Evolutionary conservation across 35 echinoderm and acorn worm genomes (phyloP), one percentile per base, ranked within the genome.

Genomic region (Chiridota heheva): DNA sequence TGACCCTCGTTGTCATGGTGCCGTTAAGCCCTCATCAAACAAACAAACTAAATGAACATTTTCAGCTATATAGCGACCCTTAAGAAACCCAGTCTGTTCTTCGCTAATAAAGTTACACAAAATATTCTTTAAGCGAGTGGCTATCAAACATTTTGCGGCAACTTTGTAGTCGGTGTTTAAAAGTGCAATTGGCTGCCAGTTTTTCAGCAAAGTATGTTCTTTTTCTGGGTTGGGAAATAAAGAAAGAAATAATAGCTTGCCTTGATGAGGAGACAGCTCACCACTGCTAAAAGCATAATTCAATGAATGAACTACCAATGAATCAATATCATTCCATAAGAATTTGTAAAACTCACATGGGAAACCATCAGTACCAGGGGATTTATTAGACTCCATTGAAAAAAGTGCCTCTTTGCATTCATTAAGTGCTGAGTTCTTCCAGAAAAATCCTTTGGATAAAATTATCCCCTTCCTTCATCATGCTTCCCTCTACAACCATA

Each of bases 131-230:
- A 48, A 3, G 32, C 40, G 13, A 48, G 18, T 25, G 17, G 71
- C 42, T 6, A n/a, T n/a, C n/a, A 74, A n/a, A 44, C 40, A 47
- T 42, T 74, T 74, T 7, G 71, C 45, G 51, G 40, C 13, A 74
- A 74, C 51, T 74, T 74, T 74, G 29, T 74, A 74, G 33, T 74
- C 71, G 27, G 42, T 48, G 35, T 74, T 74, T 4, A 51, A 48
- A 48, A 74, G 45, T 18, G 13, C 51, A 3, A 47, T 74, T 74
- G 71, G 71, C 10, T 24, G 13, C 15, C 51, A 55, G 25, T 74
- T 74, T 27, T 26, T 48, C 7, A 74, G 18, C 6, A 47, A 16
- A 33, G 18, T 28, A 22, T 20, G 39, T 16, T 74, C 71, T 48
- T 55, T 74, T 37, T 74, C 71, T 7, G 71, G 41, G 15, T 48